phyloP scores from a whole-genome alignment of 2,113 vertebrate genomes.

The Pelecanoides urinatrix region DNA sequence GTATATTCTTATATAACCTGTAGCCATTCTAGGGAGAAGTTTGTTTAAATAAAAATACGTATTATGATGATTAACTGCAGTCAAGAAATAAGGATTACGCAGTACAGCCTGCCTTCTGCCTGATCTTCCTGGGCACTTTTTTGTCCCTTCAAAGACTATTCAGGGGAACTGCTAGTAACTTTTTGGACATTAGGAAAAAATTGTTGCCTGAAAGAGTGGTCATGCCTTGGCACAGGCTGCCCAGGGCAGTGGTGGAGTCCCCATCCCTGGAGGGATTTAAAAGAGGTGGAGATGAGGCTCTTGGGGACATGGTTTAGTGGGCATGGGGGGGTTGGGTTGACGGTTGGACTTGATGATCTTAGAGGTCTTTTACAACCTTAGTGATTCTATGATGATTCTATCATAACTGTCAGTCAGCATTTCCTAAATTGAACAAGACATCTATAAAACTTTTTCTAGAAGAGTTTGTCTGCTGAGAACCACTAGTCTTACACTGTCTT shows the following conservation, averaged over 20 bases:
- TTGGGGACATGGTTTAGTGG: too few relatives aligned
- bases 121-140: neutral
- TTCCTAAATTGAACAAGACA: neutral
- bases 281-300: too few relatives aligned
- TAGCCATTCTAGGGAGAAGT: neutral
- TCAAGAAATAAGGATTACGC: neutral
- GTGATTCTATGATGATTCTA: too few relatives aligned
- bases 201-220: too few relatives aligned
- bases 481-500: neutral
- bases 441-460: neutral
- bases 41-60: rapidly evolving
- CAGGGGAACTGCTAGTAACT: neutral
- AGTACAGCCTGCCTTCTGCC: neutral
- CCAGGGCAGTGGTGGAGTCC: too few relatives aligned
- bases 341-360: too few relatives aligned
- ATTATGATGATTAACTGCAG: neutral
- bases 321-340: too few relatives aligned
- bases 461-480: neutral
- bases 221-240: too few relatives aligned
- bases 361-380: too few relatives aligned
- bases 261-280: too few relatives aligned
- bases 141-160: neutral
- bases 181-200: too few relatives aligned
- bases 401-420: neutral
- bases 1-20: neutral